A percentile compares a stretch with the other conserved stretches of the same genome.
Conservation (phyloP, 2,888 invertebrate species). For the Apotomis betuletana region DNA sequence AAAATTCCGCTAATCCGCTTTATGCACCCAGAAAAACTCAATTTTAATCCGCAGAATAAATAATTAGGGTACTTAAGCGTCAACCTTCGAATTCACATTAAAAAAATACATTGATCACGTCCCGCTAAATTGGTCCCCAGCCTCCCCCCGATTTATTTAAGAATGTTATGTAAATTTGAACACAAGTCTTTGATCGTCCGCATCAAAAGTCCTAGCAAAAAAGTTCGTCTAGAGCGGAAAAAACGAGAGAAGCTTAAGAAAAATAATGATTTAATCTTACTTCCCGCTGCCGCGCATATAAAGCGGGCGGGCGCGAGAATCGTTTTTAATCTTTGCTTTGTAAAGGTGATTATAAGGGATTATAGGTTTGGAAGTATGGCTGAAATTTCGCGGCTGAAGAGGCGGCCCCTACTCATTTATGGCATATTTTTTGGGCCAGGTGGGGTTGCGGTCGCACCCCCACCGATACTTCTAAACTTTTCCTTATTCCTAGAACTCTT, state of each 20-base stretch:
- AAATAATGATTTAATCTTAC: slow-evolving; percentile 85
- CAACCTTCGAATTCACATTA: slow-evolving; percentile 71
- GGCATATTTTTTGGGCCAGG: slow-evolving; percentile 78
- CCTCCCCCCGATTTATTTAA: slow-evolving; percentile 80
- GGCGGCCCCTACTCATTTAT: slow-evolving; percentile 74
- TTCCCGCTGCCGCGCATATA: slow-evolving; percentile 83
- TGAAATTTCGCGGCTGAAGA: slow-evolving; percentile 79
- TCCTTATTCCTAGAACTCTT: slow-evolving; percentile 73
- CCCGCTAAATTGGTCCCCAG: slow-evolving; percentile 63
- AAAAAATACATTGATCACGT: slow-evolving; percentile 72
- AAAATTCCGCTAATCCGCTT: slow-evolving; percentile 15
- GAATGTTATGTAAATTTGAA: slow-evolving; percentile 84
- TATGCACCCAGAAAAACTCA: slow-evolving; percentile 20
- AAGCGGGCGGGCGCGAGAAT: slow-evolving; percentile 77
- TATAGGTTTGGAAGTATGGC: slow-evolving; percentile 84
- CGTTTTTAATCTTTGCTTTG: slow-evolving; percentile 85
- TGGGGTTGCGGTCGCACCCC: slow-evolving; percentile 76
- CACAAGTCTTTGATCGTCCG: slow-evolving; percentile 84
- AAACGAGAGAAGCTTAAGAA: slow-evolving; percentile 82
- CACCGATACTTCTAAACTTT: slow-evolving; percentile 75
- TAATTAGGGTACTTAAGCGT: slow-evolving; percentile 75
- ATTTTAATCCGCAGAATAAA: slow-evolving; percentile 66
- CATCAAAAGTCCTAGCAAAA: slow-evolving; percentile 82
- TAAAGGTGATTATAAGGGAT: slow-evolving; percentile 85
- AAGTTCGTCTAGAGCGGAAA: slow-evolving; percentile 74